Base-by-base conservation (phyloP, 2,797 vertebrate species). In the Centropyge bicolor region DNA sequence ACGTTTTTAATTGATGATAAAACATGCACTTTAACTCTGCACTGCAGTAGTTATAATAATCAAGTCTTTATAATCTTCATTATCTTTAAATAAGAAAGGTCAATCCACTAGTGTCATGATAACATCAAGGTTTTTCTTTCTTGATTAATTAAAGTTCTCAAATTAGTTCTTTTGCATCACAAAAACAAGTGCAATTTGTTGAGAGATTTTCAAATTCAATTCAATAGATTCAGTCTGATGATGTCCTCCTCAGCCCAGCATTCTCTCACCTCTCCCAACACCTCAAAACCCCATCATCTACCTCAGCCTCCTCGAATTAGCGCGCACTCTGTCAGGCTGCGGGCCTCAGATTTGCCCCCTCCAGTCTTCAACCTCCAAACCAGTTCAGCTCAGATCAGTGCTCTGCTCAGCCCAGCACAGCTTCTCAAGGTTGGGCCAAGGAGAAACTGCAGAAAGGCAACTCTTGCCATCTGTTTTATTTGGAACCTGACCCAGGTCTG, bases 371-470 rank as follows among this genome's bases (percentile, higher is more conserved):
- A 55, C 72, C 80, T 86, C 67, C 78, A 76, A 63, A 85, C 82
- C 69, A 35, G n/a, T 70, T 84, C 76, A 78, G 65, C 82, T 82
- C 70, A 73, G 75, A 83, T 92, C 82, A 80, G 85, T 13, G 79
- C 76, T 77, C 64, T 51, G 84, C 77, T 89, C 78, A 70, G 79
- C 87, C 74, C 90, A 59, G 85, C 89, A 88, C 90, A 89, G 86
- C 90, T 88, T 90, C 89, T 88, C 89, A 93, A 93, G 93, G 93
- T 93, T 80, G 81, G 86, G 78, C 84, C 87, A 93, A 92, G 89
- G 90, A 91, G 80, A 93, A 91, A 67, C 65, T 82, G 86, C 81
- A 80, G 74, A 85, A 81, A 82, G 68, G 77, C 80, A 78, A 43
- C 85, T 84, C 81, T 45, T 60, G 80, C 87, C 90, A 92, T 91